Conservation (phyloP, 1,140 invertebrate genomes). For the Aricia agestis region DNA sequence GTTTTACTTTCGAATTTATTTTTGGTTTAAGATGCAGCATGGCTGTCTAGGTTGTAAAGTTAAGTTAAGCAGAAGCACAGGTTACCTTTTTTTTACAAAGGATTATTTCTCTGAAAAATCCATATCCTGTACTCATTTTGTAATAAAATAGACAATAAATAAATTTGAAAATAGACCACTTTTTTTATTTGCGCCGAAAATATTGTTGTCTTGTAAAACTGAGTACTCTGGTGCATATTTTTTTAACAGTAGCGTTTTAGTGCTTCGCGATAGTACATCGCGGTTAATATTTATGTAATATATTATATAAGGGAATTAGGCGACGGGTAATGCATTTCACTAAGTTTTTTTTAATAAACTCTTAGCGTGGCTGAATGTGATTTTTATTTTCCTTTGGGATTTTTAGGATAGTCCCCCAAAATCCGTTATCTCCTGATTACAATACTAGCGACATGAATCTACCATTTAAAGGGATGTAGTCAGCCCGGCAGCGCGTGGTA, state of each 20-base stretch:
- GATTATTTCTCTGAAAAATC: neutral
- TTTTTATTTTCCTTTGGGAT: conserved; percentile 25
- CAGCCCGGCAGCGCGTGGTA: too few relatives aligned
- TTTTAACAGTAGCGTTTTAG: conserved; percentile 30
- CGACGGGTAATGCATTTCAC: conserved; percentile 51
- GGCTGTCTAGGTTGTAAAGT: neutral
- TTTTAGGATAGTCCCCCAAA: too few relatives aligned
- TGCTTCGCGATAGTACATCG: conserved; percentile 32
- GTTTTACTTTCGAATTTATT: conserved; percentile 18
- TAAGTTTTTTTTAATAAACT: conserved; percentile 44
- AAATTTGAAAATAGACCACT: conserved; percentile 10
- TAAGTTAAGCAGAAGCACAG: neutral
- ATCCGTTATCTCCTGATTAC: too few relatives aligned
- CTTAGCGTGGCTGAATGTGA: conserved; percentile 42
- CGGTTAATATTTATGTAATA: conserved; percentile 34
- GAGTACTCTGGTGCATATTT: conserved; percentile 37
- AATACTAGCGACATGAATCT: too few relatives aligned
- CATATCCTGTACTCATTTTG: neutral
- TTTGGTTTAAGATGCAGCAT: conserved; percentile 8
- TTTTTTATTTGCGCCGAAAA: conserved; percentile 22
- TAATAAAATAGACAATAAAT: neutral
- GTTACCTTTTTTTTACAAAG: too few relatives aligned
- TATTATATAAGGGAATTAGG: conserved; percentile 38
- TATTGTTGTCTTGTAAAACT: conserved; percentile 34
- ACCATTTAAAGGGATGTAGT: too few relatives aligned